A percentile compares a stretch with the other conserved stretches of the same genome.
Evolutionary conservation across 1,140 invertebrate species (phyloP).

Genomic region (Drosophila paulistorum): DNA sequence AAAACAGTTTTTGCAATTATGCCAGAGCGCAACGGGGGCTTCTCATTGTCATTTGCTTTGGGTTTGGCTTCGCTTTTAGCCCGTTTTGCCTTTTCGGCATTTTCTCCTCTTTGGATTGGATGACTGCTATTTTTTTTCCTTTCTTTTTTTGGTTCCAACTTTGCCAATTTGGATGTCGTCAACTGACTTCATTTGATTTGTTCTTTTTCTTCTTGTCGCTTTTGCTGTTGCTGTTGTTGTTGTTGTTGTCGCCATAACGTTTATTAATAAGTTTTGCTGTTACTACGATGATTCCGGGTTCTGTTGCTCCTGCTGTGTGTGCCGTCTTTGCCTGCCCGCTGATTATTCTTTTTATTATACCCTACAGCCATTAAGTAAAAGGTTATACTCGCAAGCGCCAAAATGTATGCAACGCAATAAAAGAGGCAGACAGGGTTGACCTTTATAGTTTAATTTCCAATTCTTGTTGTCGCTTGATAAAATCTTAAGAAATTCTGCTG

Average conservation of each 20-base stretch:
- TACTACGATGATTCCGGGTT: constrained; percentile 2
- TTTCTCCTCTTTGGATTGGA: constrained; percentile 8
- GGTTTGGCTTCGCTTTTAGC: constrained; percentile 26
- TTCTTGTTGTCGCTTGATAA: no score
- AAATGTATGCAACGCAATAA: not conserved
- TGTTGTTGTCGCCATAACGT: constrained; percentile 74
- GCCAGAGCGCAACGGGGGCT: constrained; percentile 34
- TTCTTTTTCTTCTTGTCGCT: constrained; percentile 23
- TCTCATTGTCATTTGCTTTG: constrained; percentile 40
- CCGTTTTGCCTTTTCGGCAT: constrained; percentile 36
- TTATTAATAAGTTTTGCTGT: constrained; percentile 73
- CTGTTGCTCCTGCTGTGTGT: constrained; percentile 65
- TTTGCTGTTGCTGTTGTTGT: constrained; percentile 21
- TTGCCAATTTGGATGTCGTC: constrained; percentile 75
- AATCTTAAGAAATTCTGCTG: no score
- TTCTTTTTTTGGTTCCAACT: constrained; percentile 62
- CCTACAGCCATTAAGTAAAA: constrained; percentile 6
- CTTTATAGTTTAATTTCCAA: no score
- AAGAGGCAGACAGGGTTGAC: not conserved
- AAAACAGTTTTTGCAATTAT: constrained; percentile 69
- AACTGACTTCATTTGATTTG: constrained; percentile 52
- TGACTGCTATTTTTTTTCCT: constrained; percentile 12
- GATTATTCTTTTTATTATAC: not conserved
- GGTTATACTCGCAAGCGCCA: not conserved
- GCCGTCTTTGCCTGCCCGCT: not conserved